These are phyloP conservation scores for Dexiosoma caninum DNA, from an alignment of 2,888 invertebrate species.

Conservation along the genomic window DNA sequence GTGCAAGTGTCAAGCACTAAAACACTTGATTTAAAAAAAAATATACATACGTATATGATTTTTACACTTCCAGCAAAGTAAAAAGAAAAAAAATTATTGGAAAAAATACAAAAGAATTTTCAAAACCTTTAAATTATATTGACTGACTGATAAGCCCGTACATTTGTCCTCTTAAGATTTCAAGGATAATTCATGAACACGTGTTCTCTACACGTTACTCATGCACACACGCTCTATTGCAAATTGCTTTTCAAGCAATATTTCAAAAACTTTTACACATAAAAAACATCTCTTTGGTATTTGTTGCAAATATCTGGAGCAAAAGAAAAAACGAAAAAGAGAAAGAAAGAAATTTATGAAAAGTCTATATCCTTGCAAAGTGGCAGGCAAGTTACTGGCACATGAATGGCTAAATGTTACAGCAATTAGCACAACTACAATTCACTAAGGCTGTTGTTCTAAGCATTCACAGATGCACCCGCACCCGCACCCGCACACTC, in stretches of 20 bases:
- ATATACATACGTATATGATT: neutral
- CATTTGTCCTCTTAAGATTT: constrained; percentile 59
- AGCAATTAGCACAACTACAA: constrained; percentile 55
- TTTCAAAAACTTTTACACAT: neutral
- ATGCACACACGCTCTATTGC: neutral
- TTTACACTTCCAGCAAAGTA: constrained; percentile 23
- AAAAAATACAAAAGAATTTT: neutral
- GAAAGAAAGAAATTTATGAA: neutral
- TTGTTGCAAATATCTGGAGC: constrained; percentile 11
- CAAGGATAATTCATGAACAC: constrained; percentile 54
- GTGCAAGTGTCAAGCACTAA: constrained; percentile 23
- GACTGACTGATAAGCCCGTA: constrained; percentile 48
- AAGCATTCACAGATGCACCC: neutral
- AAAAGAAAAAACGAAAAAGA: too few relatives aligned
- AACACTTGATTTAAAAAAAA: neutral
- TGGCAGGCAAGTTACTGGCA: neutral
- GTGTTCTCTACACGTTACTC: constrained; percentile 34
- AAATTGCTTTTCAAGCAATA: constrained; percentile 24
- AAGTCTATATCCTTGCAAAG: neutral
- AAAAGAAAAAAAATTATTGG: neutral
- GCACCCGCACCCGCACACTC: too few relatives aligned
- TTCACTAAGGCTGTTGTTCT: constrained; percentile 42
- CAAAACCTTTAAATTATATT: constrained; percentile 25
- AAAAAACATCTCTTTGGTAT: neutral
- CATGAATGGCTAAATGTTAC: constrained; percentile 43